Conservation (phyloP, 1,140 invertebrate genomes). For the Drosophila varians region DNA sequence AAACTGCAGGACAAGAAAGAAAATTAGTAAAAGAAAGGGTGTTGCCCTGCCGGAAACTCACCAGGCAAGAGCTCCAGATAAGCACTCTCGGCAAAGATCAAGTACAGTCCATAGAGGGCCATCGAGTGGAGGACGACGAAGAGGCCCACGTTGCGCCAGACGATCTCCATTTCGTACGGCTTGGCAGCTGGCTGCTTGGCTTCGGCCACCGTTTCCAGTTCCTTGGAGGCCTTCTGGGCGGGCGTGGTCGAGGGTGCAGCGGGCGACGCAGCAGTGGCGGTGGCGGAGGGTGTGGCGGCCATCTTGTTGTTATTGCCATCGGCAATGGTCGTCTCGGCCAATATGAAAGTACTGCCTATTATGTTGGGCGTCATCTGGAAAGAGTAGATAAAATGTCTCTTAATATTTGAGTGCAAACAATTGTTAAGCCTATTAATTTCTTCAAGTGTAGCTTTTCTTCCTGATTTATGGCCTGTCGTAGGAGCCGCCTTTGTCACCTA, state of each 20-base stretch:
- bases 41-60: slow-evolving; percentile 82
- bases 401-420: neutral
- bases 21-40: neutral
- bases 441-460: slow-evolving; percentile 35
- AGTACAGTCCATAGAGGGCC: slow-evolving; percentile 88
- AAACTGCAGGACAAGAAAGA: slow-evolving; percentile 27
- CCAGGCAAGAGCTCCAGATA: slow-evolving; percentile 86
- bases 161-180: slow-evolving; percentile 85
- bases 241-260: slow-evolving; percentile 18
- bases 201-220: slow-evolving; percentile 11
- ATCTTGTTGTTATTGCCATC: slow-evolving; percentile 77
- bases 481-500: slow-evolving; percentile 35
- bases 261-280: slow-evolving; percentile 25
- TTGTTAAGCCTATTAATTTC: neutral
- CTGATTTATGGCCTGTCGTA: slow-evolving; percentile 69
- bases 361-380: slow-evolving; percentile 80
- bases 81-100: slow-evolving; percentile 86
- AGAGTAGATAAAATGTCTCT: neutral
- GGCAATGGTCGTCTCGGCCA: slow-evolving; percentile 76
- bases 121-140: slow-evolving; percentile 88
- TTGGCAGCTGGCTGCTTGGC: slow-evolving; percentile 19
- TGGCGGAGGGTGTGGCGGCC: slow-evolving; percentile 41
- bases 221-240: slow-evolving; percentile 24
- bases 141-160: slow-evolving; percentile 90
- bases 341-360: slow-evolving; percentile 80